These are phyloP conservation scores for Druon quercuslanigerum DNA, from an alignment of 1,140 invertebrate species.

Conservation along the genomic window DNA sequence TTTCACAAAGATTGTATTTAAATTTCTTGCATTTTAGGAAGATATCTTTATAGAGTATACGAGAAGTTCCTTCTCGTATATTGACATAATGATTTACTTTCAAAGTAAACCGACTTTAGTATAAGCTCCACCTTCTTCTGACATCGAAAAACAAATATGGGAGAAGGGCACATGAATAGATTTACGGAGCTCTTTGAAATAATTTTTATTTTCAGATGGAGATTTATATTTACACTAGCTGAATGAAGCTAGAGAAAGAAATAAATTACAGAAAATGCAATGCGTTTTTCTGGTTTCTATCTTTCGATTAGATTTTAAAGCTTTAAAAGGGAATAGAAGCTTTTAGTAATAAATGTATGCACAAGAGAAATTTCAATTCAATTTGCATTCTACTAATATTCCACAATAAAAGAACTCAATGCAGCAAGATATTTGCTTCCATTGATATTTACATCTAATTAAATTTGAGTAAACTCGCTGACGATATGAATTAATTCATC, in stretches of 20 bases:
- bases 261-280: no score
- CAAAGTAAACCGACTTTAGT: neutral
- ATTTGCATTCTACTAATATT: neutral
- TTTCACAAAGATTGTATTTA: slow-evolving; percentile 7
- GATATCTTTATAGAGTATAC: neutral
- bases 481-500: neutral
- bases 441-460: slow-evolving; percentile 4
- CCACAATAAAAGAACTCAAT: neutral
- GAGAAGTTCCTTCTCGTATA: neutral
- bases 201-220: slow-evolving; percentile 8
- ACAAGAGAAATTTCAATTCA: neutral
- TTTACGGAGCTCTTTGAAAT: neutral
- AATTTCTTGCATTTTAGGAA: neutral
- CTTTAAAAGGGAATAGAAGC: no score
- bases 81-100: neutral
- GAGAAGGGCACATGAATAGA: neutral
- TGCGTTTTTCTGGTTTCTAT: no score
- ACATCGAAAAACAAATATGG: neutral
- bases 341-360: no score
- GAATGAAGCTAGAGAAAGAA: no score
- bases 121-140: neutral
- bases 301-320: no score
- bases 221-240: no score
- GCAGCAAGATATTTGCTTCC: neutral
- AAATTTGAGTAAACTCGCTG: neutral